Base-by-base conservation (phyloP, 2,113 vertebrate species). In the Sterrhoptilus dennistouni region DNA sequence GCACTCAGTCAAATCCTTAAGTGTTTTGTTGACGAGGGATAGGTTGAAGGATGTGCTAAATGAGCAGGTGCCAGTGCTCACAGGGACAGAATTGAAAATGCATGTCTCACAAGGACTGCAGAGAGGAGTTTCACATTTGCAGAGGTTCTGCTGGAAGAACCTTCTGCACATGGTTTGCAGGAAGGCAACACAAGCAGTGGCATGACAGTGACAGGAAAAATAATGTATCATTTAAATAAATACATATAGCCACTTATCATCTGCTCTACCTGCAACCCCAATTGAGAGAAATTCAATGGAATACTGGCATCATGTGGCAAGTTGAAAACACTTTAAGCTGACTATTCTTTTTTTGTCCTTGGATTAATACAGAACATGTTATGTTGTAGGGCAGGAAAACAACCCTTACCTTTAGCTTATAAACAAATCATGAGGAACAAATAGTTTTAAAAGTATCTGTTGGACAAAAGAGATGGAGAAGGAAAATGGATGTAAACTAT, bases 1-100 rank as follows among this genome's bases (percentile, higher is more conserved):
- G 64, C 83, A 92, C 95, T 95, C 72, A 93, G 90, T 60, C 85
- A 94, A 56, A 89, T 91, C 36, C 60, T 88, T 70, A 78, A 95
- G 94, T 91, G 75, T 85, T 95, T 87, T 94, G 95, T 94, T 97
- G 95, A 96, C 0, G 5, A 96, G 84, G 87, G 57, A 19, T 76
- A 38, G 81, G 60, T 83, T 96, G 87, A 95, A 96, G 89, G 93
- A 96, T 95, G 77, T 89, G 83, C 95, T 96, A 89, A 84, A 89
- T 18, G 93, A 91, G 95, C 94, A 96, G 96, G 96, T 97, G 94
- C 38, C 87, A 83, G 75, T n/a, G 78, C 95, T 96, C 84, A 68
- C 3, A 87, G 81, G 52, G 93, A 56, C 36, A 10, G 8, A 94
- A 93, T 38, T 72, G 81, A 87, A 93, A 96, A 91, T 76, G 66